Conservation (phyloP, 2,113 vertebrate genomes). For the Girardinichthys multiradiatus region DNA sequence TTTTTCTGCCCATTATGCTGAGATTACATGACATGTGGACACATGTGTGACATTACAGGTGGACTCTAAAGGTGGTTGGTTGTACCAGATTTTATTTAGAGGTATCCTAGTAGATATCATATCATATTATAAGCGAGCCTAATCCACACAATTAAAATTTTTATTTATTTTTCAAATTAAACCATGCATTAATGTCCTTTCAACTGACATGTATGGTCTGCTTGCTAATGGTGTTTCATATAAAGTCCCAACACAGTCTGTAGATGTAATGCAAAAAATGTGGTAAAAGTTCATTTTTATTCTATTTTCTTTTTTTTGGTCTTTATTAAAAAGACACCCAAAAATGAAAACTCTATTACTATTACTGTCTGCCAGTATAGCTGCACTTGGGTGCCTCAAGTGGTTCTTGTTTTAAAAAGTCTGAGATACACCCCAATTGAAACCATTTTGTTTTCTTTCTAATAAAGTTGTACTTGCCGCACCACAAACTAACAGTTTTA, state of each 20-base stretch:
- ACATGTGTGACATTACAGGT: too few species aligned
- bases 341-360: neutral
- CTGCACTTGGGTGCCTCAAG: neutral
- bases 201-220: neutral
- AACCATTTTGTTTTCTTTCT: conserved; percentile 25
- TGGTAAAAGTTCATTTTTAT: conserved; percentile 12
- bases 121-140: too few species aligned
- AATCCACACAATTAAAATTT: neutral
- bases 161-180: neutral
- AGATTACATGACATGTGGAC: neutral
- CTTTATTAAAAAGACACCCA: neutral
- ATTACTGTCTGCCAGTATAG: neutral
- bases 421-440: neutral
- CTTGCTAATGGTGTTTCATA: neutral
- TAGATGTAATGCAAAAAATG: neutral
- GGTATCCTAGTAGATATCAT: neutral
- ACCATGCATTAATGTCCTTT: neutral
- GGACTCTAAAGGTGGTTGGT: neutral
- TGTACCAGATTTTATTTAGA: neutral
- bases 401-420: neutral
- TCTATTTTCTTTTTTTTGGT: conserved; percentile 19
- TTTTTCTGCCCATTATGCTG: too few species aligned
- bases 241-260: neutral
- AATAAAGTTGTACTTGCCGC: conserved; percentile 25
- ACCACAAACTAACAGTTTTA: conserved; percentile 24